Base-by-base conservation (phyloP, 2,888 invertebrate genomes). In the Melipona bicolor region DNA sequence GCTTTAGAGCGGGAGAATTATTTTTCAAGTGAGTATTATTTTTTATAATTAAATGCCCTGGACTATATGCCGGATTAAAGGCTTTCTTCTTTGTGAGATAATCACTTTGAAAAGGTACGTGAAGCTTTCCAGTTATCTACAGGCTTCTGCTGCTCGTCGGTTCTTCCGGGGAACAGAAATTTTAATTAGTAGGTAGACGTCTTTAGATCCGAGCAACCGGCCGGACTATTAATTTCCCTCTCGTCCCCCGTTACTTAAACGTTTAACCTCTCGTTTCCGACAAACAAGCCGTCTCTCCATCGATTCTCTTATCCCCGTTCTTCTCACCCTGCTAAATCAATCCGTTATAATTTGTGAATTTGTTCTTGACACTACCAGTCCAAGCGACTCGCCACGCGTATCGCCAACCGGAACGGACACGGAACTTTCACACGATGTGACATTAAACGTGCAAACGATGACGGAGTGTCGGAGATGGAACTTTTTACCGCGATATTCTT, bases 171-270 rank as follows among this genome's bases (percentile, higher is more conserved):
- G 89, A 84, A 83, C 81, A 87, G 84, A 86, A 87, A 89, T 89
- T 89, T 89, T 89, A 89, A 89, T 89, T 89, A 89, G 87, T 79
- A 86, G 79, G 78, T 88, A 87, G 86, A 87, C 88, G 84, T 87
- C 87, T 89, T 89, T 87, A 87, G 78, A 83, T 86, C 77, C 84
- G 77, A 80, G 81, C 84, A 78, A 73, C 72, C 86, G 59, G 62
- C 72, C 76, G 67, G 70, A 77, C 88, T 88, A 88, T 89, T 89
- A 89, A 89, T 89, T 89, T 84, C 73, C 86, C 78, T 80, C 80
- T 78, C 67, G 65, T 67, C 75, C 68, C 43, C 73, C 75, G 56
- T n/a, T 59, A n/a, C 15, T 62, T 83, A 65, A 78, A 86, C 86
- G 75, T 84, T 86, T 84, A 87, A 88, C 84, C 84, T 86, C 86